Conservation (phyloP, 53 echinoderm and acorn worm species). For the Echinarachnius parma region DNA sequence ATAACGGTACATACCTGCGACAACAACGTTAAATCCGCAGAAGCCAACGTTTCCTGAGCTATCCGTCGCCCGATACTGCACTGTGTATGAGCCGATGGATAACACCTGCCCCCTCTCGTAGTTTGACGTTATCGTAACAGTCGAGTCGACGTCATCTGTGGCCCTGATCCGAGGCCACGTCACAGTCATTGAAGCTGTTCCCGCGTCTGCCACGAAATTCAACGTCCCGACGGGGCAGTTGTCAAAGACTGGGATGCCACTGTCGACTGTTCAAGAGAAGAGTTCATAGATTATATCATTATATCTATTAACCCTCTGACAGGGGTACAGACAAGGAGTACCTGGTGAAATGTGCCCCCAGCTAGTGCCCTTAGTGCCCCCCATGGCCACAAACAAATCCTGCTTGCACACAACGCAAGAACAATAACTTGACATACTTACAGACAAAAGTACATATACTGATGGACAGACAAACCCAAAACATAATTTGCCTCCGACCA, state of each 20-base stretch:
- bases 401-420: no score
- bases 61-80: conserved; percentile 48
- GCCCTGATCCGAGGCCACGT: conserved; percentile 29
- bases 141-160: not conserved
- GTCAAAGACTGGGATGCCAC: conserved; percentile 29
- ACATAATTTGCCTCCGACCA: no score
- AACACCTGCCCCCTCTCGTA: conserved; percentile 10
- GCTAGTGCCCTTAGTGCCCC: no score
- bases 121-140: conserved; percentile 18
- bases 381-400: no score
- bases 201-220: conserved; percentile 13
- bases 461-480: no score
- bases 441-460: no score
- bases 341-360: no score
- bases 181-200: conserved; percentile 12
- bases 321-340: no score
- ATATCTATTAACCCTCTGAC: no score
- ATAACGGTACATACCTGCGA: conserved; percentile 39
- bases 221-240: conserved; percentile 39
- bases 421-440: no score
- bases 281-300: no score
- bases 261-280: no score
- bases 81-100: conserved; percentile 23
- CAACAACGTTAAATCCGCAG: conserved; percentile 50
- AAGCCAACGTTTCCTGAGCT: conserved; percentile 31